Base-by-base conservation (phyloP, 1,140 invertebrate genomes). In the Dreissena rostriformis region DNA sequence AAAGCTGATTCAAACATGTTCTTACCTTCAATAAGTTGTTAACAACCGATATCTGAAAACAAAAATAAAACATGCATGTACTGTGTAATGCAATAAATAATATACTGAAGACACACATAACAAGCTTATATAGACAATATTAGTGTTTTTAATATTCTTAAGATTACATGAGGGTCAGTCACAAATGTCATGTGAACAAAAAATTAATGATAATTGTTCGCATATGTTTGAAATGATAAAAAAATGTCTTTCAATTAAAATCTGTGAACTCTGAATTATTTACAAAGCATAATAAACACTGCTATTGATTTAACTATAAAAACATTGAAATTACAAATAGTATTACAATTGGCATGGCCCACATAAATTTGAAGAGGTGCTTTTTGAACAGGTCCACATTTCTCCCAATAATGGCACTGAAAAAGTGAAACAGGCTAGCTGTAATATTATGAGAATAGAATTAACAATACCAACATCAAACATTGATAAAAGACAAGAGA, bases 351-450 rank as follows among this genome's bases (percentile, higher is more conserved):
- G 97, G 97, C 94, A 98, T 96, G 28, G 96, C 96, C 76, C 96
- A 94, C 82, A 97, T 94, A 92, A 98, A 97, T 88, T 96, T 96
- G 1, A 96, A 89, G 14, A 99, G 92, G 71, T 97, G 94, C 84
- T 94, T 95, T 90, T 95, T 96, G 93, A 99, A 99, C 66, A 96
- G 94, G 24, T 93, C 89, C 86, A 95, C 95, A 93, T 98, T 96
- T 95, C 97, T 97, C 85, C 96, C 96, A 89, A 99, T 97, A 84
- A 99, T 99, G 0, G 98, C 96, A 94, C 98, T 98, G 94, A 84
- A 93, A 96, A 39, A 39, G 39, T 39, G 8, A 39, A 39, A 39
- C 39, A 39, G 39, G 39, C 39, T 39, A 39, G 39, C 1, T 4
- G 8, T 51, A 28, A 5, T 39, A 53, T 19, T 19, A 4, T 26